Evolutionary conservation across 2,113 vertebrate genomes (phyloP), one percentile per base, ranked within the genome.

Genomic region (Salvator merianae): DNA sequence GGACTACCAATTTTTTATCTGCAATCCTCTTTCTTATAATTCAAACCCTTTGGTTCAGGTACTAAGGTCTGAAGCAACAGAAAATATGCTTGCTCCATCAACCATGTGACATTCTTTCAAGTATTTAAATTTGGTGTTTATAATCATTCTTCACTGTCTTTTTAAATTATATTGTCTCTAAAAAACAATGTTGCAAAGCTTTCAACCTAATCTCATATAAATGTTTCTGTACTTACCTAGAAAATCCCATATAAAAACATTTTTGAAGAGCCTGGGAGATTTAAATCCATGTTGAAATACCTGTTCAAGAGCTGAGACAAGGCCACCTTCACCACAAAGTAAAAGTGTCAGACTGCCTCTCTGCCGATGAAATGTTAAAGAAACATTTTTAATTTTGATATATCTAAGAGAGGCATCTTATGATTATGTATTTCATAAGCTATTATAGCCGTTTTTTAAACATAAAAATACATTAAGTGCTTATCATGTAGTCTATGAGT

Each of bases 231-330:
- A 91, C 95, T 96, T 94, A 99, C 99, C 99, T 92, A 99, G 94
- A 87, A 98, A 99, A 94, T 99, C 99, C 99, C 99, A 99, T 92
- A 99, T 99, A 96, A 99, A 99, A 93, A 99, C 96, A 0, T 98
- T 99, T 96, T 99, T 99, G 96, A 99, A 99, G 92, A 99, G 99
- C 72, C 99, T 97, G 0, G 99, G 98, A 3, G 98, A 98, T 91
- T 99, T 98, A 94, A 99, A 99, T 89, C 99, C 98, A 28, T 99
- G 99, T 91, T 98, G 98, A 91, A 99, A 99, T 90, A 99, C 98
- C 89, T 99, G 98, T 88, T 99, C 99, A 38, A 99, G 95, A 70
- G 98, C 98, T 80, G 98, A 98, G 79, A 99, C 98, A 22, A 99
- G 97, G 32, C 99, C 99, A 50, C 97, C 97, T 87, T 99, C 99